Conservation (phyloP, 2,888 invertebrate genomes). For the Dynastes grantii region DNA sequence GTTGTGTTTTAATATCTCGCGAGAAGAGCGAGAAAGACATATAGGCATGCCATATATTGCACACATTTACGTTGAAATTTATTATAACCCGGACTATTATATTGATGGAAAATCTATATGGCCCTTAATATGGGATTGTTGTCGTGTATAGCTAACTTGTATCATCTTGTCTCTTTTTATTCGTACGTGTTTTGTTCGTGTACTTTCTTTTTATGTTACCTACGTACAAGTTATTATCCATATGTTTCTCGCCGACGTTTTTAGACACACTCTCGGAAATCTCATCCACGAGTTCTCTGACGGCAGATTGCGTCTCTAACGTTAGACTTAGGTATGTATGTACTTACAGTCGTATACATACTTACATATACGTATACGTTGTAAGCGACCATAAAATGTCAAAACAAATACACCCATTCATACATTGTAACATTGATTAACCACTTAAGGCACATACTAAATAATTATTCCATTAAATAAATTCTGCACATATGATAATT, state of each 20-base stretch:
- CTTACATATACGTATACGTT: background rate
- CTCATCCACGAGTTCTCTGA: constrained; percentile 23
- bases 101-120: constrained; percentile 53
- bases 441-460: constrained; percentile 38
- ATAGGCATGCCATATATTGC: constrained; percentile 53
- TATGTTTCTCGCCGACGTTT: constrained; percentile 46
- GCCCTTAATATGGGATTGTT: constrained; percentile 52
- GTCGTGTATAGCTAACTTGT: constrained; percentile 51
- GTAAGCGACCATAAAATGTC: constrained; percentile 25
- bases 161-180: constrained; percentile 50
- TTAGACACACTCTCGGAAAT: constrained; percentile 22
- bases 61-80: constrained; percentile 48
- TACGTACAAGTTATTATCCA: constrained; percentile 48
- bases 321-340: background rate
- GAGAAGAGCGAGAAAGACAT: constrained; percentile 54
- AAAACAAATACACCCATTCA: constrained; percentile 29
- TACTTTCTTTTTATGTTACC: constrained; percentile 44
- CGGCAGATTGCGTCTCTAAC: background rate
- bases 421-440: constrained; percentile 29
- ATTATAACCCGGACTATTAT: constrained; percentile 52
- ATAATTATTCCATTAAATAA: constrained; percentile 42
- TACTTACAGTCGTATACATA: background rate
- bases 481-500: constrained; percentile 3
- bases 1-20: constrained; percentile 50
- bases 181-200: constrained; percentile 41